Evolutionary conservation across 1,140 invertebrate genomes (phyloP).

Genomic region (Nephila pilipes): DNA sequence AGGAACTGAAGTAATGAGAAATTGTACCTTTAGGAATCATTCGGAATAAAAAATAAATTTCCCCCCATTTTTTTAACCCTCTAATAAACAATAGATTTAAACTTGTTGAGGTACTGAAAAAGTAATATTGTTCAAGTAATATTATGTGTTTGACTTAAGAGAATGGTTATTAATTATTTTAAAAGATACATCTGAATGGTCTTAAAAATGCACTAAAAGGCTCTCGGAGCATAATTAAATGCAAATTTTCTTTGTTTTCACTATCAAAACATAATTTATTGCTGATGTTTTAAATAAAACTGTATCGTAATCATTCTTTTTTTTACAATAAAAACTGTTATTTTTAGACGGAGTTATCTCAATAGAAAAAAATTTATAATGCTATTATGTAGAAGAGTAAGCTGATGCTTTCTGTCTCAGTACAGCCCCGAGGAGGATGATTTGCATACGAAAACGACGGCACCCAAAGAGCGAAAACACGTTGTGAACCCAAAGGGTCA

Average conservation of each 20-base stretch:
- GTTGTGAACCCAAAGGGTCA: slow-evolving; percentile 16
- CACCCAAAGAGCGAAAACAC: slow-evolving; percentile 14
- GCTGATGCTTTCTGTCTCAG: background rate
- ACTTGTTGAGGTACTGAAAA: no score
- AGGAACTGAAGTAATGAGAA: no score
- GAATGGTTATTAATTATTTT: no score
- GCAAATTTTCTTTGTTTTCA: background rate
- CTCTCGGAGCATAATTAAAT: background rate
- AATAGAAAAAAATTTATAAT: background rate
- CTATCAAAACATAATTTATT: background rate
- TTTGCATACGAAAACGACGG: slow-evolving; percentile 19
- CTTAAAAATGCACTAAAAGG: background rate
- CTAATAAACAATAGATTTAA: no score
- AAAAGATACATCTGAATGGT: no score
- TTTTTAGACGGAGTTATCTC: background rate
- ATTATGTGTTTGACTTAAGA: no score
- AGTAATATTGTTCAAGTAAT: no score
- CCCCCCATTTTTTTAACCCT: no score
- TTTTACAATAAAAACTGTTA: background rate
- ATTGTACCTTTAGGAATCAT: no score
- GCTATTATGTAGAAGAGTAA: background rate
- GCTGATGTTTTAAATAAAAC: background rate
- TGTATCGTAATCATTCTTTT: no score
- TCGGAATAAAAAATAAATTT: no score
- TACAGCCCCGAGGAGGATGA: background rate